Conservation (phyloP, 2,113 vertebrate genomes). For the Xyliphius kryptos region DNA sequence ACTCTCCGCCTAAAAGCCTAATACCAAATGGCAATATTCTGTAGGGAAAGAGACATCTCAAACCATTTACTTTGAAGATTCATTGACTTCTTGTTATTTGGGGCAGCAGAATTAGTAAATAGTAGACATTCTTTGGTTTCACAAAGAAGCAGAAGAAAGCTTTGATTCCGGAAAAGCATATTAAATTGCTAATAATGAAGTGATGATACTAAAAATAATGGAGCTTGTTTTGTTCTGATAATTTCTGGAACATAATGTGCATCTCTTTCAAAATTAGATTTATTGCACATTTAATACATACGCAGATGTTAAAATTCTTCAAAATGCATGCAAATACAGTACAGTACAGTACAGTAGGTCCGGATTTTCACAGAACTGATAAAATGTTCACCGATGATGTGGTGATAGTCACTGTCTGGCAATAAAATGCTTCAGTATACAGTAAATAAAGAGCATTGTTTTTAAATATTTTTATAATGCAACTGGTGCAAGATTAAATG, state of each 20-base stretch:
- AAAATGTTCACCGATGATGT: not conserved
- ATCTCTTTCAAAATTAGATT: not conserved
- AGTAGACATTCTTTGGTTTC: not conserved
- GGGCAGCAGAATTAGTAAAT: not conserved
- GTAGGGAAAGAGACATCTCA: slow-evolving; percentile 33
- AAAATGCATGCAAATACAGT: too few species aligned
- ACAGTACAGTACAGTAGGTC: too few species aligned
- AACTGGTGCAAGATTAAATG: too few species aligned
- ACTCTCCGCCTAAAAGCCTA: slow-evolving; percentile 33
- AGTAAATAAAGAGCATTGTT: too few species aligned
- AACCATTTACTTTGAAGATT: slow-evolving; percentile 25
- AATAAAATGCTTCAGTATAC: too few species aligned
- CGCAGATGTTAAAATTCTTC: not conserved
- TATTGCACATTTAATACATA: not conserved
- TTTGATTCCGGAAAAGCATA: not conserved
- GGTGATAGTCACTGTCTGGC: too few species aligned
- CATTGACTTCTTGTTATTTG: slow-evolving; percentile 22
- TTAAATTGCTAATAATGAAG: too few species aligned
- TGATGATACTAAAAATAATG: too few species aligned
- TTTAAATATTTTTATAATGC: too few species aligned
- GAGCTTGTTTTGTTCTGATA: not conserved
- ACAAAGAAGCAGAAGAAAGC: too few species aligned
- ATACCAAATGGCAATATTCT: slow-evolving; percentile 51
- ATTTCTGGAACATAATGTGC: not conserved
- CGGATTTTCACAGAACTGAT: slow-evolving; percentile 7